Percentiles rank a stretch among this genome's conserved stretches.
Evolutionary conservation across 2,888 invertebrate species (phyloP).

Genomic region (Oligia latruncula): DNA sequence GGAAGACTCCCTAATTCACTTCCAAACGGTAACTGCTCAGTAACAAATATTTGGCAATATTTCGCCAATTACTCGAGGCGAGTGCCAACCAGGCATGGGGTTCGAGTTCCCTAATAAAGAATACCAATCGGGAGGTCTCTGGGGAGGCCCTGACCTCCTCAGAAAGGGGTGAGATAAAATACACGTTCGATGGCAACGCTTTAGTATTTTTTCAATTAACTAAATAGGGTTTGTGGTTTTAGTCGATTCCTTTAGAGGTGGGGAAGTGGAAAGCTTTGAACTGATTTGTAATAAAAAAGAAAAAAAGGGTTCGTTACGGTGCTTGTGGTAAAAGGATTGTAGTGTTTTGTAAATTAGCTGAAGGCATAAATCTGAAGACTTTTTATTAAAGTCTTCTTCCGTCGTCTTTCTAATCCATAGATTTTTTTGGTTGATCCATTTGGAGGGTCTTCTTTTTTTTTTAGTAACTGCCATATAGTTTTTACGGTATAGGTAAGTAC

Average conservation of each 20-base stretch:
- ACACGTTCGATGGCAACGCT: conserved; percentile 73
- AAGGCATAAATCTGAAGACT: background rate
- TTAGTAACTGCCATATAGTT: background rate
- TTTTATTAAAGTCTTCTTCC: background rate
- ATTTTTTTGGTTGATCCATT: too few relatives aligned
- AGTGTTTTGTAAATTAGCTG: conserved; percentile 27
- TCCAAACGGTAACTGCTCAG: conserved; percentile 59
- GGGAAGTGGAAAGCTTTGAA: conserved; percentile 40
- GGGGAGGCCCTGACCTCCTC: conserved; percentile 80
- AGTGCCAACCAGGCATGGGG: conserved; percentile 75
- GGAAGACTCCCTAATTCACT: conserved; percentile 61
- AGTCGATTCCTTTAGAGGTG: conserved; percentile 48
- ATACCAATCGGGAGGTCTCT: conserved; percentile 78
- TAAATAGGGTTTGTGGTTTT: conserved; percentile 71
- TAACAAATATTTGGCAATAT: conserved; percentile 75
- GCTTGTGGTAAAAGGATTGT: conserved; percentile 31
- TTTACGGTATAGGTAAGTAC: background rate
- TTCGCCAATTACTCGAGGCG: conserved; percentile 78
- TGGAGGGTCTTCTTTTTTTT: background rate
- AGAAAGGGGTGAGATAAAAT: conserved; percentile 76
- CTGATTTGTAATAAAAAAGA: conserved; percentile 48
- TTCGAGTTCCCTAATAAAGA: conserved; percentile 79
- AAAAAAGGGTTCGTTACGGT: background rate
- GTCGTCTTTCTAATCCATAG: background rate
- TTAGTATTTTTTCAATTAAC: conserved; percentile 81